Base-by-base conservation (phyloP, 2,888 invertebrate species). In the Pegoplata infirma region DNA sequence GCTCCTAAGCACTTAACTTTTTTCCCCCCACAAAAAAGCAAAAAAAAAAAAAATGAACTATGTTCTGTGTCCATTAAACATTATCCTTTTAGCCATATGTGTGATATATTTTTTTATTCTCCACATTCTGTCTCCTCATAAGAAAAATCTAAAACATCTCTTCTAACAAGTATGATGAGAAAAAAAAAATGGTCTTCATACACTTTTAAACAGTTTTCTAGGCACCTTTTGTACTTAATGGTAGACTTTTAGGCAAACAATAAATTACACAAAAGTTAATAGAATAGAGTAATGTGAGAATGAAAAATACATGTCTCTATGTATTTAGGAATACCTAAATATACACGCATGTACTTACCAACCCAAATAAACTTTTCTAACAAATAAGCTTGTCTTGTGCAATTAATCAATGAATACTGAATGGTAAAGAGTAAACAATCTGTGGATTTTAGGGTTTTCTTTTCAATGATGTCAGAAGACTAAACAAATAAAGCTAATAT, bases 191-290 rank as follows among this genome's bases (percentile, higher is more conserved):
- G 36, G 51, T 25, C 32, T 53, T 47, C 19, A 21, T 58, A 32
- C 73, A 67, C 49, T 46, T 28, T 12, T 28, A 36, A 36, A 56
- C 47, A 32, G n/a, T 40, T n/a, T 40, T 40, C 36, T 40, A n/a
- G 40, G 16, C 55, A 40, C 28, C 61, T 67, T 47, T 28, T 66
- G 44, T 55, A 14, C 19, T 55, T 44, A 56, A 72, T 49, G 25
- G 23, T 10, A 46, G 59, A 59, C 55, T 59, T 78, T 73, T 53
- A 58, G 63, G 68, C 32, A 58, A 58, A 68, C 14, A 73, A 72
- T 77, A 63, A 73, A 63, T 63, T 46, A 53, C 23, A 44, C 23
- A 46, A 44, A 55, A 40, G 61, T 40, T 55, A 59, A 59, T 58
- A 64, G 56, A 58, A 66, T 40, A 44, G 21, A 19, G 61, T n/a